These are phyloP conservation scores for Eulemur rubriventer DNA, from an alignment of 2,797 vertebrate genomes.

Conservation along the genomic window DNA sequence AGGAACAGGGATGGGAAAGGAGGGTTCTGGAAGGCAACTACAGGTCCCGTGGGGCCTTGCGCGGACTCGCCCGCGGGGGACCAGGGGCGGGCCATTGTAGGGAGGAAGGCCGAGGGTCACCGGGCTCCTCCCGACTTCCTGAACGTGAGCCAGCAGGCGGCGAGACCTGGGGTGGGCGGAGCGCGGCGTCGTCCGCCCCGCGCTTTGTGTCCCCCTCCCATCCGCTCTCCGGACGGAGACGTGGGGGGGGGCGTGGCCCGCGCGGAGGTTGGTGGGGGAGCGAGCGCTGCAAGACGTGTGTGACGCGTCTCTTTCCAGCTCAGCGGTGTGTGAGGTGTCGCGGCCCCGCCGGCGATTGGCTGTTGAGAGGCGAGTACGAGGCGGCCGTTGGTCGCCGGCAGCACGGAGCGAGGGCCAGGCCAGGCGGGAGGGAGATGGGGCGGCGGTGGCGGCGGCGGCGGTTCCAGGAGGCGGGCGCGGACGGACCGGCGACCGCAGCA, in stretches of 20 bases:
- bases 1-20: background rate
- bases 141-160: background rate
- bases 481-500: background rate
- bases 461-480: slow-evolving; percentile 65
- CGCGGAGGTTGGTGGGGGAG: slow-evolving; percentile 26
- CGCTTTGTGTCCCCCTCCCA: slow-evolving; percentile 3
- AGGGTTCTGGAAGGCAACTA: slow-evolving; percentile 19
- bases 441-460: slow-evolving; percentile 56
- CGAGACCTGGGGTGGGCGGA: background rate
- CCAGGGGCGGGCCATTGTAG: background rate
- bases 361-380: slow-evolving; percentile 30
- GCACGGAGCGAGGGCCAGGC: slow-evolving; percentile 55
- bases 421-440: slow-evolving; percentile 65
- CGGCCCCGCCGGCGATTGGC: slow-evolving; percentile 75
- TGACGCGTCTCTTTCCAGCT: slow-evolving; percentile 85
- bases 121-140: background rate
- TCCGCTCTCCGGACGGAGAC: rapidly evolving
- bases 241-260: slow-evolving; percentile 67
- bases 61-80: background rate
- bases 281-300: slow-evolving; percentile 37
- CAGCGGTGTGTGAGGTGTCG: slow-evolving; percentile 71
- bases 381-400: slow-evolving; percentile 75
- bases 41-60: slow-evolving; percentile 63
- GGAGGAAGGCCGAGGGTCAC: background rate
- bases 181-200: background rate